Conservation (phyloP, 2,797 vertebrate species). For the Phalanger gymnotis region DNA sequence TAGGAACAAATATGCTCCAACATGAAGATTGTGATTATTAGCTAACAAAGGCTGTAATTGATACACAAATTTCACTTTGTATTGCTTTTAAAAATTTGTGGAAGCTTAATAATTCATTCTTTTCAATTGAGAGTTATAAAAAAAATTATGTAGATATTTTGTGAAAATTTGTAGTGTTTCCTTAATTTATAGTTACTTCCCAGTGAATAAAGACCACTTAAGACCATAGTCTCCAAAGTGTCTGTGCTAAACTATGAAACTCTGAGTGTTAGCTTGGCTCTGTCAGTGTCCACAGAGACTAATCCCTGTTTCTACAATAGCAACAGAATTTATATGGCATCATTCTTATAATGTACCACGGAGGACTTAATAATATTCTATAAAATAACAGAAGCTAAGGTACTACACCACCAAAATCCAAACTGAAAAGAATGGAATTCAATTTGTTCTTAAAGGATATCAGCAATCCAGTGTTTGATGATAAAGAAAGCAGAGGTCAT, state of each 20-base stretch:
- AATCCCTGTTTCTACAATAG: conserved; percentile 59
- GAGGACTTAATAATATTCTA: conserved; percentile 53
- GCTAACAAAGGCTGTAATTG: neutral
- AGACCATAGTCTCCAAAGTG: conserved; percentile 4
- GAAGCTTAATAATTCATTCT: neutral
- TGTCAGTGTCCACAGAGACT: conserved; percentile 63
- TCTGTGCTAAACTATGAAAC: conserved; percentile 65
- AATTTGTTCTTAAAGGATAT: conserved; percentile 58
- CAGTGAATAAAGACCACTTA: conserved; percentile 56
- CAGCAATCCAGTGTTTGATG: conserved; percentile 45
- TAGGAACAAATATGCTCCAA: neutral
- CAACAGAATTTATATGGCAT: conserved; percentile 47
- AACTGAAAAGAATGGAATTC: conserved; percentile 64
- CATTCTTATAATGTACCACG: conserved; percentile 45
- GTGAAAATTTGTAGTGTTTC: conserved; percentile 38
- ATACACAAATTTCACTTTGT: neutral
- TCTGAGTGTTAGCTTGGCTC: conserved; percentile 56
- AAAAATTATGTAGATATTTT: neutral
- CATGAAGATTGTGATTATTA: conserved; percentile 8
- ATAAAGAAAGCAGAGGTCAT: conserved; percentile 51
- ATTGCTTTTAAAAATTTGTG: neutral
- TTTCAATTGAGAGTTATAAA: neutral
- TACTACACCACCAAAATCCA: conserved; percentile 45
- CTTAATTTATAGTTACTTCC: conserved; percentile 63
- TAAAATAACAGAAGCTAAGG: conserved; percentile 64